Conservation (phyloP, 23 tunicate genomes). For the Halocynthia aurantium region DNA sequence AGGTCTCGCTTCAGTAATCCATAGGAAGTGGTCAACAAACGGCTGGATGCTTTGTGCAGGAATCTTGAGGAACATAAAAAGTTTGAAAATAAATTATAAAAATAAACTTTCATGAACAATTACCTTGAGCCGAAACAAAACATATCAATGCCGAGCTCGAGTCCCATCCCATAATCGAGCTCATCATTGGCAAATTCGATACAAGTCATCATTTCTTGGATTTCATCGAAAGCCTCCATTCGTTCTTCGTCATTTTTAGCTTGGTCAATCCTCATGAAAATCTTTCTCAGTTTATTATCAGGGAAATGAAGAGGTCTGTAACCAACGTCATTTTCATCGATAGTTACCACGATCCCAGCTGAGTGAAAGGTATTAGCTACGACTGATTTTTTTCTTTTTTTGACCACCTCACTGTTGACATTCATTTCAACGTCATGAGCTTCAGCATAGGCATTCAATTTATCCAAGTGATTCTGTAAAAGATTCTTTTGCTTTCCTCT, state of each 20-base stretch:
- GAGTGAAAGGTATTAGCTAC: constrained; percentile 56
- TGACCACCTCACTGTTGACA: constrained; percentile 18
- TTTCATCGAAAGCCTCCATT: constrained; percentile 54
- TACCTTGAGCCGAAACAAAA: constrained; percentile 81
- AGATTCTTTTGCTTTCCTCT: neutral
- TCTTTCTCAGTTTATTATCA: constrained; percentile 20
- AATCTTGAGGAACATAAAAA: constrained; percentile 37
- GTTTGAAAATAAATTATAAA: too few species aligned
- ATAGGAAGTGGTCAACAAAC: constrained; percentile 56
- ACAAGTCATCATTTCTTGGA: constrained; percentile 49
- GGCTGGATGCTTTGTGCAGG: constrained; percentile 48
- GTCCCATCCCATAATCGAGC: constrained; percentile 89
- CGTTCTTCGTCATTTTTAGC: constrained; percentile 63
- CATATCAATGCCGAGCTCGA: constrained; percentile 74
- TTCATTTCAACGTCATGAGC: constrained; percentile 8
- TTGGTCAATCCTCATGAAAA: constrained; percentile 34
- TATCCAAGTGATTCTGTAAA: neutral
- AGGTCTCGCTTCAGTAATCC: constrained; percentile 59
- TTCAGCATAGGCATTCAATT: constrained; percentile 20
- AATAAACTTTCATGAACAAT: neutral
- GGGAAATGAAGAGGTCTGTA: constrained; percentile 54
- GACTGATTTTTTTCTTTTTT: constrained; percentile 23
- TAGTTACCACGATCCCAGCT: constrained; percentile 74
- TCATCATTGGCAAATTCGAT: constrained; percentile 90
- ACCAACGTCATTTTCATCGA: constrained; percentile 57